A percentile compares a stretch with the other conserved stretches of the same genome.
Evolutionary conservation across 1,140 invertebrate species (phyloP).

Genomic region (Doryteuthis pealeii): DNA sequence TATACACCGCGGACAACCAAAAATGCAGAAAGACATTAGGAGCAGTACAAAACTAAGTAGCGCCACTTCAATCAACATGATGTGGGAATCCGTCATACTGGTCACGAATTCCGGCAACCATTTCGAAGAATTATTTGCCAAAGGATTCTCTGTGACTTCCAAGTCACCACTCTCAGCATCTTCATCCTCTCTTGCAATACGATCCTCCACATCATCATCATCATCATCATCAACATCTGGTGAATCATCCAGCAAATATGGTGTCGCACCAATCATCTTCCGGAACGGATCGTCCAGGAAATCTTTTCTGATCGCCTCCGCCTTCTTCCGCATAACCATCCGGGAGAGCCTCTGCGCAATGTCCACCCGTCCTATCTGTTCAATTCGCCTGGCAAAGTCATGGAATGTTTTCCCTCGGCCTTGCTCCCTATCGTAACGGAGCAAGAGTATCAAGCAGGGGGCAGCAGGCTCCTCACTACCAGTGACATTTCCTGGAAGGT

Average conservation of each 20-base stretch:
- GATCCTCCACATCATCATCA: no score
- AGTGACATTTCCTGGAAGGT: conserved; percentile 17
- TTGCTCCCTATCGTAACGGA: conserved; percentile 36
- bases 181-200: no score
- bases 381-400: conserved; percentile 35
- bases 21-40: neutral
- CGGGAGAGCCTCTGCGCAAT: conserved; percentile 40
- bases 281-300: conserved; percentile 42
- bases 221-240: no score
- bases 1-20: neutral
- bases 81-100: no score
- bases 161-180: no score
- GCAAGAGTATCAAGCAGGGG: conserved; percentile 37
- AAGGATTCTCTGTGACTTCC: no score
- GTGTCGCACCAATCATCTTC: conserved; percentile 19
- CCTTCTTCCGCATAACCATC: conserved; percentile 39
- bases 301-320: conserved; percentile 29
- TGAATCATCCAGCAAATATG: neutral
- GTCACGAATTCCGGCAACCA: no score
- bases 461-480: conserved; percentile 19
- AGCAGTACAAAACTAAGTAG: neutral
- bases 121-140: no score
- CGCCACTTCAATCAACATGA: neutral
- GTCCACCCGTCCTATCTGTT: conserved; percentile 38
- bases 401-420: conserved; percentile 42